These are phyloP conservation scores for Scolopax mira DNA, from an alignment of 2,113 vertebrate species.

Conservation along the genomic window DNA sequence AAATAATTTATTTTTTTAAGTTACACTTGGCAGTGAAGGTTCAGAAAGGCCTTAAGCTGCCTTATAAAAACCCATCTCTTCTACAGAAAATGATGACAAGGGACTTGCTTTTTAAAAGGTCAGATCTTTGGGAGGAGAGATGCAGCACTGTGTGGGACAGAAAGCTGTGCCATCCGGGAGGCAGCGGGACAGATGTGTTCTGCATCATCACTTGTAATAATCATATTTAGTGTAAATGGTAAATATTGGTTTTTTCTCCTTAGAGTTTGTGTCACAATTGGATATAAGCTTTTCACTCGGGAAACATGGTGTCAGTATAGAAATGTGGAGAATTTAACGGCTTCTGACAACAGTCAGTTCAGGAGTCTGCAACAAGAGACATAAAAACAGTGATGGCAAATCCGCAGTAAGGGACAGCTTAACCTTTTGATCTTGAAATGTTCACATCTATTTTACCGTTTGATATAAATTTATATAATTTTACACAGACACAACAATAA, in stretches of 20 bases:
- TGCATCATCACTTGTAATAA: not conserved
- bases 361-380: not conserved
- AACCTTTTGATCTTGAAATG: not conserved
- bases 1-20: conserved; percentile 28
- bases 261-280: not conserved
- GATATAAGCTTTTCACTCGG: not conserved
- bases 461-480: not conserved
- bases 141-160: not conserved
- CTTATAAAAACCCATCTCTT: conserved; percentile 1
- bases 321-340: not conserved
- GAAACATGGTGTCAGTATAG: not conserved
- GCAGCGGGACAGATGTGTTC: not conserved
- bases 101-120: conserved; percentile 2
- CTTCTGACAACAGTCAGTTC: not conserved
- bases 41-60: conserved; percentile 22
- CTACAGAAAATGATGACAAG: conserved; percentile 23
- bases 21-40: conserved; percentile 1
- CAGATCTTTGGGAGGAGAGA: conserved; percentile 4
- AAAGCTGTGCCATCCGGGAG: not conserved
- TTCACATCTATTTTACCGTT: not conserved
- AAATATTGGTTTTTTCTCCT: not conserved
- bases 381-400: not conserved
- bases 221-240: not conserved
- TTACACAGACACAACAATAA: not conserved
- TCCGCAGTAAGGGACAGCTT: not conserved